Conservation (phyloP, 1,140 invertebrate species). For the Frieseomelitta varia region DNA sequence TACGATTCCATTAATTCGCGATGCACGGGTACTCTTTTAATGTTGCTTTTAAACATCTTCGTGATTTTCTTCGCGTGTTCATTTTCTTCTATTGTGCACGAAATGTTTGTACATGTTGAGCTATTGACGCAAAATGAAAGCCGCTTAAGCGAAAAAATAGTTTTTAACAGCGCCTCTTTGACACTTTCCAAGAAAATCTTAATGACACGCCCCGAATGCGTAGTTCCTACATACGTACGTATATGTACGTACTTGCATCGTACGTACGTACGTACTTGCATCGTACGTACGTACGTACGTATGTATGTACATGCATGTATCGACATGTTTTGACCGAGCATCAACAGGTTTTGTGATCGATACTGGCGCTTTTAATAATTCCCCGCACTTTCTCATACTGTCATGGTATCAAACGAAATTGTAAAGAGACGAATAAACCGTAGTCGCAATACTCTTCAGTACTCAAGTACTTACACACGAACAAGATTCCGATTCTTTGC, state of each 20-base stretch:
- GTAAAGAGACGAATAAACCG: slow-evolving; percentile 20
- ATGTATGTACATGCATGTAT: neutral
- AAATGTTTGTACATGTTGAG: no score
- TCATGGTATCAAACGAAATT: neutral
- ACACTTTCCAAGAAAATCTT: neutral
- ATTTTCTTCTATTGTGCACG: no score
- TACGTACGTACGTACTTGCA: neutral
- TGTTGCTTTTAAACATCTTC: no score
- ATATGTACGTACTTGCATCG: neutral
- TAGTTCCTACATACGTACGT: no score
- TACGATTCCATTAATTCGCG: no score
- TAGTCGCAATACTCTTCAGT: no score
- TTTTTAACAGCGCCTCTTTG: no score
- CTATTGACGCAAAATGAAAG: no score
- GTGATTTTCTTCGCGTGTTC: no score
- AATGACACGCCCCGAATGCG: slow-evolving; percentile 12
- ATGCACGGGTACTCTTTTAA: no score
- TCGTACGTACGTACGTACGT: neutral
- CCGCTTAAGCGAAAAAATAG: no score
- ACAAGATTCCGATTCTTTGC: neutral
- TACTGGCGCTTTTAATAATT: slow-evolving; percentile 60
- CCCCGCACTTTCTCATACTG: slow-evolving; percentile 18
- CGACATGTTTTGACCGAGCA: no score
- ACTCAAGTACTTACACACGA: neutral
- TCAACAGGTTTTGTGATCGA: slow-evolving; percentile 63